Base-by-base conservation (phyloP, 2,113 vertebrate genomes). In the Stegastes partitus region DNA sequence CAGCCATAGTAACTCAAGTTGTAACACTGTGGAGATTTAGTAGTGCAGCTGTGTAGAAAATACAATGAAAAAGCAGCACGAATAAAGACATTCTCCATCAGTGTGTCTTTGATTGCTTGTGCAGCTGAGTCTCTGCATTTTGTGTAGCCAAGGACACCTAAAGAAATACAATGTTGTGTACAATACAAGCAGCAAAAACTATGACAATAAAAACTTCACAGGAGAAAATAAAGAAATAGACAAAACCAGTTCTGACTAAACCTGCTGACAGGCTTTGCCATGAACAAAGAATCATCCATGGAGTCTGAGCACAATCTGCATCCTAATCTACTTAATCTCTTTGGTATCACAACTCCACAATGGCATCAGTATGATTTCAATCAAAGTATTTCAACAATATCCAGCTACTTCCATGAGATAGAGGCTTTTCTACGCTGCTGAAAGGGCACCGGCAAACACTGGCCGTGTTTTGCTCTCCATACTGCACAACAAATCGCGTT, bases 401-500 rank as follows among this genome's bases (percentile, higher is more conserved):
- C 57, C 72, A 50, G 45, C 62, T 63, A 54, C 19, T 25, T 76
- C 31, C 56, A 34, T 53, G 39, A 68, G 68, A 58, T 50, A 63
- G 51, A 77, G 56, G 67, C 72, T 85, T 84, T 62, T 81, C 74
- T 82, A 31, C 77, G 80, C 55, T 39, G 45, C 77, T 77, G 68
- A 85, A 87, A 87, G 73, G 77, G 74, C 69, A 73, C 25, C 25
- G 11, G 67, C 73, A 61, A 81, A 84, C 84, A 42, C 56, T 34
- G 73, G 81, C 63, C 15, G 61, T 74, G 84, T 81, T 74, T 87
- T 25, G 71, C 82, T 76, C 77, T 67, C 71, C 79, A 59, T 79
- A 79, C 83, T 66, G 72, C 85, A 87, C 85, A 87, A 90, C 89
- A 82, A 85, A 91, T 68, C 31, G 18, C 55, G 42, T 63, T 88